Evolutionary conservation across 2,888 invertebrate genomes (phyloP).

Genomic region (Parapristionchus giblindavisi): DNA sequence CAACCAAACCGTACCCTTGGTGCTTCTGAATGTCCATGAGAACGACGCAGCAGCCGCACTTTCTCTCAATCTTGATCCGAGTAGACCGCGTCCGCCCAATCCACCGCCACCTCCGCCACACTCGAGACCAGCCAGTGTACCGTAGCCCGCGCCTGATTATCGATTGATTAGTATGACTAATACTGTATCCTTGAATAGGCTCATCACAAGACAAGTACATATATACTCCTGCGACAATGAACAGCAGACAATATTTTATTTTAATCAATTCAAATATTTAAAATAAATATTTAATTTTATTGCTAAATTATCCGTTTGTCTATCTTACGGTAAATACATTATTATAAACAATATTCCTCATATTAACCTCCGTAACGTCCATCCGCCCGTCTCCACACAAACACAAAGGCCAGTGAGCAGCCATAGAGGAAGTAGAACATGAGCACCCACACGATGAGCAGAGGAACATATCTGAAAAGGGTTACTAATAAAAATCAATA

Average conservation of each 20-base stretch:
- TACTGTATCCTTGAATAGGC: too few relatives aligned
- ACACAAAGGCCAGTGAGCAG: slow-evolving; percentile 13
- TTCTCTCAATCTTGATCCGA: slow-evolving; percentile 4
- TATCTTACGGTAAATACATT: not conserved
- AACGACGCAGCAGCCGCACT: slow-evolving; percentile 29
- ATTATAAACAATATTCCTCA: not conserved
- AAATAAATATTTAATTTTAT: too few relatives aligned
- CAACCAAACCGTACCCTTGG: slow-evolving; percentile 22
- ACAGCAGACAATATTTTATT: too few relatives aligned
- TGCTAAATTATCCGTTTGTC: too few relatives aligned
- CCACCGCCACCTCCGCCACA: not conserved
- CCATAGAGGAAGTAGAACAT: slow-evolving; percentile 4
- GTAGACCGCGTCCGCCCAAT: not conserved
- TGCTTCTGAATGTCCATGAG: slow-evolving; percentile 35
- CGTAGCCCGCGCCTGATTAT: not conserved
- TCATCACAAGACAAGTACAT: too few relatives aligned
- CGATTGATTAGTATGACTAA: too few relatives aligned
- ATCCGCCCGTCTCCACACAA: slow-evolving; percentile 23
- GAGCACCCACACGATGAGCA: not conserved
- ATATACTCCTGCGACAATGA: too few relatives aligned
- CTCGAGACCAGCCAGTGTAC: not conserved
- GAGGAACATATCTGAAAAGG: slow-evolving; percentile 16
- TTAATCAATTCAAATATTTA: too few relatives aligned
- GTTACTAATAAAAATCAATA: not conserved
- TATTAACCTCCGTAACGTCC: slow-evolving; percentile 22